A percentile compares a stretch with the other conserved stretches of the same genome.
phyloP scores from a whole-genome alignment of 2,113 vertebrate genomes.

The Calonectris borealis region DNA sequence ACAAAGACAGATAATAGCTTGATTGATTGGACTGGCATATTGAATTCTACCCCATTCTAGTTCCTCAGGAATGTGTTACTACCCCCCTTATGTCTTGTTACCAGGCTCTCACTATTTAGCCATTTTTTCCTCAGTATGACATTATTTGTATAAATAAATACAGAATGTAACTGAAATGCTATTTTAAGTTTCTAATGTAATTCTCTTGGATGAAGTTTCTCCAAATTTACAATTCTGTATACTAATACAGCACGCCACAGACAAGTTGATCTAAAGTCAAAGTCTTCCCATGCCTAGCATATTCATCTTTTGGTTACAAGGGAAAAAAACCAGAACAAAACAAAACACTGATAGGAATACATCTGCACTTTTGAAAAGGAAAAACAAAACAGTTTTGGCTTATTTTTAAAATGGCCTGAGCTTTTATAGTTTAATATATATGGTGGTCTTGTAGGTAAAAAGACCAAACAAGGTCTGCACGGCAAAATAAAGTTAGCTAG shows the following conservation, averaged over 20 bases:
- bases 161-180: background rate
- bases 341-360: background rate
- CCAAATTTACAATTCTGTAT: background rate
- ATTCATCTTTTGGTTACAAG: background rate
- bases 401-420: background rate
- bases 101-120: background rate
- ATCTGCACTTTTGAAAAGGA: background rate
- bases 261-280: background rate
- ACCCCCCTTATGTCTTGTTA: background rate
- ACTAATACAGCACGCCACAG: background rate
- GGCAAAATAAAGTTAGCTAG: background rate
- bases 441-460: background rate
- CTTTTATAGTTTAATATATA: background rate
- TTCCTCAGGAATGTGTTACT: background rate
- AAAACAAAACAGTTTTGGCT: background rate
- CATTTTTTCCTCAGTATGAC: background rate
- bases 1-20: background rate
- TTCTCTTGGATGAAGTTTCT: background rate
- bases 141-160: background rate
- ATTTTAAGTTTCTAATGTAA: background rate
- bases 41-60: background rate
- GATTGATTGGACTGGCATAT: background rate
- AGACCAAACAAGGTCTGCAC: background rate
- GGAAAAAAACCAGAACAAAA: background rate
- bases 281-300: background rate